phyloP scores from a whole-genome alignment of 2,113 vertebrate species.

The Tretioscincus oriximinensis region DNA sequence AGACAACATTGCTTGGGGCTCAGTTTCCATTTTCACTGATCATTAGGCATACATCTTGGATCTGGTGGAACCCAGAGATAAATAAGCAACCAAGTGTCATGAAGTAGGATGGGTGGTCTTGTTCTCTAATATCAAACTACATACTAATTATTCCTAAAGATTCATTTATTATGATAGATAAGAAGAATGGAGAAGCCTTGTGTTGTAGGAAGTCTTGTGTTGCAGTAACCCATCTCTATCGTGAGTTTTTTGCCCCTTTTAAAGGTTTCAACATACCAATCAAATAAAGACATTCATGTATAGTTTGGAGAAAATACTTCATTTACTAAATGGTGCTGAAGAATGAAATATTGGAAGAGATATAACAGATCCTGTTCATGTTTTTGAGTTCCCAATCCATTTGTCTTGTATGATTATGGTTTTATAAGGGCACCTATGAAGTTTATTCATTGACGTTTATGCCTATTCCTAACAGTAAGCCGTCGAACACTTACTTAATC shows the following conservation, averaged over 20 bases:
- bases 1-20: too few relatives aligned
- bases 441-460: neutral
- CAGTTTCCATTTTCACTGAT: too few relatives aligned
- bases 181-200: neutral
- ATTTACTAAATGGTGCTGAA: neutral
- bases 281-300: neutral
- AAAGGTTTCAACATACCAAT: conserved; percentile 2
- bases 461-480: neutral
- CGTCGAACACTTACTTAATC: neutral
- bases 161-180: neutral
- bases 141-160: neutral
- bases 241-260: neutral
- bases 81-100: too few relatives aligned
- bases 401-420: neutral
- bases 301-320: neutral
- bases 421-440: too few relatives aligned
- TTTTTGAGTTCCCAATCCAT: neutral
- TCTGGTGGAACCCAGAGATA: too few relatives aligned
- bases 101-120: conserved; percentile 7
- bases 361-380: too few relatives aligned
- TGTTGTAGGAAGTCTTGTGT: neutral
- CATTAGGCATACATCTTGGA: too few relatives aligned
- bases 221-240: neutral
- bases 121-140: neutral
- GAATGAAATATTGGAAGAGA: neutral